phyloP scores from a whole-genome alignment of 2,888 invertebrate species.

The Lasioglossum leucozonium region DNA sequence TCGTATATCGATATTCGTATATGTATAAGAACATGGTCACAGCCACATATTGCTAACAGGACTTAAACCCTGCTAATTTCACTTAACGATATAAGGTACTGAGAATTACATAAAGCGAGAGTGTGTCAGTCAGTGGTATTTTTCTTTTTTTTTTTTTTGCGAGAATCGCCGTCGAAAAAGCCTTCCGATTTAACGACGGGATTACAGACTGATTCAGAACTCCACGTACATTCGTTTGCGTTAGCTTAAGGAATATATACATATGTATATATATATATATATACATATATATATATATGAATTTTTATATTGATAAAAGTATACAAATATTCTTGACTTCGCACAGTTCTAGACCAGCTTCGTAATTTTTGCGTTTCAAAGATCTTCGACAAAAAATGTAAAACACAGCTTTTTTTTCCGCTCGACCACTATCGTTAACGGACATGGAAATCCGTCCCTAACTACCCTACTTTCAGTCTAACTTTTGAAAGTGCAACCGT shows the following conservation, averaged over 20 bases:
- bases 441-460: not conserved
- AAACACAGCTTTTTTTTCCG: not conserved
- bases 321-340: not conserved
- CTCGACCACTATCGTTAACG: not conserved
- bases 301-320: not conserved
- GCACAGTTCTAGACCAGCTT: not conserved
- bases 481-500: not conserved
- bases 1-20: constrained; percentile 56
- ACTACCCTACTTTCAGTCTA: not conserved
- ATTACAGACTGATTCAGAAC: constrained; percentile 14
- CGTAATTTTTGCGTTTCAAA: not conserved
- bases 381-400: not conserved
- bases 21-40: constrained; percentile 70
- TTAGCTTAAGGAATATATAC: not conserved
- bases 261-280: not conserved
- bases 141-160: constrained; percentile 38
- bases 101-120: constrained; percentile 68
- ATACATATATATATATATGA: not conserved
- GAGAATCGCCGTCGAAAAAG: constrained; percentile 7
- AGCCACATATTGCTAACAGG: constrained; percentile 70
- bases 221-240: not conserved
- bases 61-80: constrained; percentile 53
- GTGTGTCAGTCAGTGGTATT: constrained; percentile 54
- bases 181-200: not conserved
- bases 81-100: constrained; percentile 75